A percentile compares a stretch with the other conserved stretches of the same genome.
Evolutionary conservation across 1,140 invertebrate species (phyloP).

Genomic region (Scaptodrosophila lebanonensis): DNA sequence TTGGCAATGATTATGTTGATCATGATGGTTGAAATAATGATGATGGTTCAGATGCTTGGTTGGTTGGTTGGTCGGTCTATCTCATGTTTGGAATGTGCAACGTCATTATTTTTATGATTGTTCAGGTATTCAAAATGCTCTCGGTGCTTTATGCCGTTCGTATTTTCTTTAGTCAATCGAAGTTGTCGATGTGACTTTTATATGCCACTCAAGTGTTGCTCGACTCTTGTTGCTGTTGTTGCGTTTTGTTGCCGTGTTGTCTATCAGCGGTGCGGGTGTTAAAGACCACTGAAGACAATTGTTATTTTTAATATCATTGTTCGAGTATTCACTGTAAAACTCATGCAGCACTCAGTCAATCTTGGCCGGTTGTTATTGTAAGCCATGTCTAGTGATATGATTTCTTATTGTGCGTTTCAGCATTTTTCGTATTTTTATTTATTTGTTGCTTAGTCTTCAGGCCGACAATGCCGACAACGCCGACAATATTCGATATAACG

Average conservation of each 20-base stretch:
- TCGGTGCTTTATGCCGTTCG: conserved; percentile 38
- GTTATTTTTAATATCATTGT: conserved; percentile 75
- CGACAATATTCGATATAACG: conserved; percentile 2
- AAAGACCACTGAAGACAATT: conserved; percentile 75
- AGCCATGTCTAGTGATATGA: conserved; percentile 74
- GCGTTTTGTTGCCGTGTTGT: conserved; percentile 42
- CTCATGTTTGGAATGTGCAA: conserved; percentile 57
- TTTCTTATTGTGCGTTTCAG: conserved; percentile 67
- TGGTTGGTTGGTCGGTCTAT: conserved; percentile 12
- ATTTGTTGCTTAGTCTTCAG: too few relatives aligned
- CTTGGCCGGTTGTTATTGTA: conserved; percentile 67
- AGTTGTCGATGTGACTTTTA: conserved; percentile 75
- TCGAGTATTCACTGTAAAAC: conserved; percentile 61
- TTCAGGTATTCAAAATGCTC: conserved; percentile 69
- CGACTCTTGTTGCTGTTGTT: conserved; percentile 28
- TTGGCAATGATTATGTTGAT: conserved; percentile 4
- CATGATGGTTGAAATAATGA: too few relatives aligned
- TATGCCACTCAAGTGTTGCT: conserved; percentile 64
- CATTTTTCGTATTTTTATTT: conserved; percentile 50
- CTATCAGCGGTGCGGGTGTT: conserved; percentile 74
- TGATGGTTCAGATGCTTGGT: too few relatives aligned
- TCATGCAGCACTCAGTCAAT: conserved; percentile 62
- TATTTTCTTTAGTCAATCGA: conserved; percentile 75
- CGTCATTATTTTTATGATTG: conserved; percentile 74
- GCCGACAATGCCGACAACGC: conserved; percentile 16